These are phyloP conservation scores for Linnaemya tessellans DNA, from an alignment of 2,888 invertebrate species.

Conservation along the genomic window DNA sequence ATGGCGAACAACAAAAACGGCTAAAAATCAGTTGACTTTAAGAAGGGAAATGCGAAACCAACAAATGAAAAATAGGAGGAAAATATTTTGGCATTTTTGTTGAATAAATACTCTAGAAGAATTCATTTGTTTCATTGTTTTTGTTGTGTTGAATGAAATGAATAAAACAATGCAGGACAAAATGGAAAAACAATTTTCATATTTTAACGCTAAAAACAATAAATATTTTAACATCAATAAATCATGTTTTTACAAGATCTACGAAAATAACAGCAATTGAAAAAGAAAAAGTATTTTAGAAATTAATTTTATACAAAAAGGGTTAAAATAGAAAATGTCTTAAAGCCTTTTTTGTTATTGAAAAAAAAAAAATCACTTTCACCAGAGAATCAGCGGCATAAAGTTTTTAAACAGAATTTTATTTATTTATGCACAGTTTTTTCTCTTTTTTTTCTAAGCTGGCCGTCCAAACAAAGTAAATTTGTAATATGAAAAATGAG, in stretches of 20 bases:
- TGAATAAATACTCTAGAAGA: constrained; percentile 32
- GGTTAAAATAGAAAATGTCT: constrained; percentile 46
- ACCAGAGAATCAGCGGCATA: not conserved
- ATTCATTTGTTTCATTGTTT: constrained; percentile 15
- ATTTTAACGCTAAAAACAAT: constrained; percentile 77
- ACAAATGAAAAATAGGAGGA: constrained; percentile 15
- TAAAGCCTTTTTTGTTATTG: not conserved
- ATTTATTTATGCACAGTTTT: not conserved
- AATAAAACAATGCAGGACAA: constrained; percentile 39
- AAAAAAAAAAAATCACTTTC: constrained; percentile 15
- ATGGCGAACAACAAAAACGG: constrained; percentile 30
- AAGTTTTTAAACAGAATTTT: constrained; percentile 10
- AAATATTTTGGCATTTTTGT: constrained; percentile 48
- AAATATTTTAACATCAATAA: constrained; percentile 82
- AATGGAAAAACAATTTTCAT: constrained; percentile 70
- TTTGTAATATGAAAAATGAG: not conserved
- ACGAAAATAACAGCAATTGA: constrained; percentile 42
- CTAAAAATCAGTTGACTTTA: constrained; percentile 43
- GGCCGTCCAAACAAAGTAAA: not conserved
- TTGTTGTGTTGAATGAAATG: constrained; percentile 25
- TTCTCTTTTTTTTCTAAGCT: not conserved
- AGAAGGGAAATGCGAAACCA: constrained; percentile 55
- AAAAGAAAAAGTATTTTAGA: constrained; percentile 53
- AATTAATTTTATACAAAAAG: constrained; percentile 57
- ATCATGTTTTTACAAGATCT: constrained; percentile 78